Percentiles rank a stretch among this genome's conserved stretches.
These are phyloP conservation scores for Galerucella nymphaeae DNA, from an alignment of 2,888 invertebrate species.

Conservation along the genomic window DNA sequence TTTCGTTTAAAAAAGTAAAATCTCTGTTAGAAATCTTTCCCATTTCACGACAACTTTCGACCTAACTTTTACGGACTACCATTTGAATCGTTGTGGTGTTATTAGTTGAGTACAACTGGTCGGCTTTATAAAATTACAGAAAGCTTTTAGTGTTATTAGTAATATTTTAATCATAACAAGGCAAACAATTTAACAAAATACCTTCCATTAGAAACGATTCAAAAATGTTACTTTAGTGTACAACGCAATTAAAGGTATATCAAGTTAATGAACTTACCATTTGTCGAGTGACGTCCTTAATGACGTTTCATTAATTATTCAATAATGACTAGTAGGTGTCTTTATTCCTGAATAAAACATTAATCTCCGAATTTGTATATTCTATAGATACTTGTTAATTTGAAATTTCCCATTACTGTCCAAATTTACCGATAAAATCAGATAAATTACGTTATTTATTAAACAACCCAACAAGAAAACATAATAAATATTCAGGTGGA, in stretches of 20 bases:
- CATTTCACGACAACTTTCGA: too few relatives aligned
- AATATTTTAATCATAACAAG: conserved; percentile 26
- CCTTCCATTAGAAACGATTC: conserved; percentile 23
- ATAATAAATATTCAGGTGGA: too few relatives aligned
- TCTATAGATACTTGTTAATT: too few relatives aligned
- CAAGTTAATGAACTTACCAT: conserved; percentile 37
- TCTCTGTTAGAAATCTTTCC: too few relatives aligned
- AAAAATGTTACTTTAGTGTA: conserved; percentile 18
- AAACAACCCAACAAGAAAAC: too few relatives aligned
- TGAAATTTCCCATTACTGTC: too few relatives aligned
- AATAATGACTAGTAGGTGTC: conserved; percentile 45
- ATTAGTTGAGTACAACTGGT: background rate
- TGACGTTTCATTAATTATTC: conserved; percentile 42
- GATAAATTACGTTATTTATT: conserved; percentile 1
- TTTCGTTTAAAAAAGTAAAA: too few relatives aligned
- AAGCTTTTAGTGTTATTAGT: conserved; percentile 37
- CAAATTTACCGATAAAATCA: background rate
- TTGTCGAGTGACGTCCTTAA: conserved; percentile 38
- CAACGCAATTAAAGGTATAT: conserved; percentile 26
- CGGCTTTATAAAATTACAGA: conserved; percentile 8
- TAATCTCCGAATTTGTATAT: conserved; percentile 11
- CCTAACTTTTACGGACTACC: too few relatives aligned
- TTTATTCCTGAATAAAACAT: conserved; percentile 37
- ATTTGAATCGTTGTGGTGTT: background rate
- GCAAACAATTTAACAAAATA: conserved; percentile 19